Percentiles rank a stretch among this genome's conserved stretches.
Conservation (phyloP, 2,888 invertebrate species). For the Halictus quadricinctus region DNA sequence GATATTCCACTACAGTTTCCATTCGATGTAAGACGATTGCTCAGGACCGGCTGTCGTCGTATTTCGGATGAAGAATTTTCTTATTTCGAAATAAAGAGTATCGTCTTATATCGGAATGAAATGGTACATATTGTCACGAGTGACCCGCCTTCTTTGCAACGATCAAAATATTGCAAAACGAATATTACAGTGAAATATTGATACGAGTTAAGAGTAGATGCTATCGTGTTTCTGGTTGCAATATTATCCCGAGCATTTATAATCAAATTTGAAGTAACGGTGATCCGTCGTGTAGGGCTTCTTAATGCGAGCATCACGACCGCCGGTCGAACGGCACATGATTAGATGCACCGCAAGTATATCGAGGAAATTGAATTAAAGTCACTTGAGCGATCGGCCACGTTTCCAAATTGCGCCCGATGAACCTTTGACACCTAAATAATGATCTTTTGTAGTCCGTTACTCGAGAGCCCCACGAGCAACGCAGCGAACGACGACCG, state of each 20-base stretch:
- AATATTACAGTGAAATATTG: background rate
- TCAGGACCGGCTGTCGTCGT: too few relatives aligned
- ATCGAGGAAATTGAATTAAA: conserved; percentile 78
- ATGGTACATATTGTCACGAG: too few relatives aligned
- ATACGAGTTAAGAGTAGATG: background rate
- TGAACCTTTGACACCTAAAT: conserved; percentile 79
- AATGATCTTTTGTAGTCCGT: conserved; percentile 78
- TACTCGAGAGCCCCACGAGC: conserved; percentile 54
- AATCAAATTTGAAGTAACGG: conserved; percentile 58
- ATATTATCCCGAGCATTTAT: conserved; percentile 6
- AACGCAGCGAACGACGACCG: conserved; percentile 44
- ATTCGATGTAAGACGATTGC: too few relatives aligned
- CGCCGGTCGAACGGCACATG: conserved; percentile 61
- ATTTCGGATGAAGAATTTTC: too few relatives aligned
- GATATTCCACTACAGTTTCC: too few relatives aligned
- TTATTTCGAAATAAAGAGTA: too few relatives aligned
- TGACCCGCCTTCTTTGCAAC: background rate
- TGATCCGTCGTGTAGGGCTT: conserved; percentile 33
- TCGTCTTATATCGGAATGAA: too few relatives aligned
- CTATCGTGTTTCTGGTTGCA: background rate
- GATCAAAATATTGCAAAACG: background rate
- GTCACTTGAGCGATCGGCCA: conserved; percentile 79
- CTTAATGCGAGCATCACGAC: conserved; percentile 64
- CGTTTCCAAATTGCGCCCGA: conserved; percentile 80
- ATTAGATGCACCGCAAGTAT: conserved; percentile 64